Evolutionary conservation across 2,797 vertebrate species (phyloP).

Genomic region (Varecia variegata): DNA sequence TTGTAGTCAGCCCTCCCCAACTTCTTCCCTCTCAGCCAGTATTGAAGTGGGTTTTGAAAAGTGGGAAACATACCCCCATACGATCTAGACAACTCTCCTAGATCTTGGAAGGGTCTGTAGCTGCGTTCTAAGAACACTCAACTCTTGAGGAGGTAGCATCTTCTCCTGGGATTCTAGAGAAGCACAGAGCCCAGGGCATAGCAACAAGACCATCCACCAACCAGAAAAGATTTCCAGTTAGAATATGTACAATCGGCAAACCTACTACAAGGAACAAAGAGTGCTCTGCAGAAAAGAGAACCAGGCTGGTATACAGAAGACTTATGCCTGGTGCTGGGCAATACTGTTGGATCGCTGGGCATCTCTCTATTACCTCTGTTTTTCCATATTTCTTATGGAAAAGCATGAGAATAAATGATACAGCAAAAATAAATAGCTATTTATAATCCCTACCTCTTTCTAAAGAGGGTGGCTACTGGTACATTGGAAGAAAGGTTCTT

Average conservation of each 20-base stretch:
- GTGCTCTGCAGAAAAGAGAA: conserved; percentile 2
- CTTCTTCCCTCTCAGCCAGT: neutral
- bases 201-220: neutral
- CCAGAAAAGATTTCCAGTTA: conserved; percentile 20
- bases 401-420: conserved; percentile 33
- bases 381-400: conserved; percentile 31
- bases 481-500: neutral
- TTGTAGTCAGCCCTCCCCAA: neutral
- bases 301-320: neutral
- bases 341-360: neutral
- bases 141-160: neutral
- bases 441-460: conserved; percentile 37
- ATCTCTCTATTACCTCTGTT: neutral
- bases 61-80: neutral
- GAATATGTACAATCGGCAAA: neutral
- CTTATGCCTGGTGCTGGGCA: neutral
- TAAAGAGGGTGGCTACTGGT: conserved; percentile 10
- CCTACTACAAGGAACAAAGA: neutral
- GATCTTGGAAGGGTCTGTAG: neutral
- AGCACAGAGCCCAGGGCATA: neutral
- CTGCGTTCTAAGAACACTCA: neutral
- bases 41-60: conserved; percentile 36
- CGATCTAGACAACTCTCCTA: neutral
- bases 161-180: neutral
- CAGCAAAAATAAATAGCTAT: neutral